Conservation (phyloP, 2,113 vertebrate species). For the Pteropus alecto region DNA sequence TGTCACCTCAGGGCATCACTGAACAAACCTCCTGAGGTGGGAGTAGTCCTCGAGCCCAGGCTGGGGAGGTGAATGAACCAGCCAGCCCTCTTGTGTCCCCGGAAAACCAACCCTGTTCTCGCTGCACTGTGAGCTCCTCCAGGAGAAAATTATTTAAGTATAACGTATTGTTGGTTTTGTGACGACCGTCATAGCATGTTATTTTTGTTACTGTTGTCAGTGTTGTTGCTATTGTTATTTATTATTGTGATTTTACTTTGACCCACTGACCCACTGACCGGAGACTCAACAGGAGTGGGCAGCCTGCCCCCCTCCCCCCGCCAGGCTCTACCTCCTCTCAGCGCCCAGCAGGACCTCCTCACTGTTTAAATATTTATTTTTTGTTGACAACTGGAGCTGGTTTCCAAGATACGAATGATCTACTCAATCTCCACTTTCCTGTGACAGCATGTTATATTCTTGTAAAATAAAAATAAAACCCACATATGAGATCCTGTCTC, state of each 20-base stretch:
- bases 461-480: conserved; percentile 76
- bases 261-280: neutral
- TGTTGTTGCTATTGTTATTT: conserved; percentile 71
- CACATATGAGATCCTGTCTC: neutral
- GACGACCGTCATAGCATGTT: neutral
- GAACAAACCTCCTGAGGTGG: neutral
- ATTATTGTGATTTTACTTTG: conserved; percentile 24
- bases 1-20: neutral
- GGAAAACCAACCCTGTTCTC: neutral
- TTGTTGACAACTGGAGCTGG: conserved; percentile 79
- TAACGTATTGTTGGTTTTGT: neutral
- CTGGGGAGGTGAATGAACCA: neutral
- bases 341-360: conserved; percentile 43
- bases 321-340: conserved; percentile 55
- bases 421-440: conserved; percentile 30
- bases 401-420: conserved; percentile 41
- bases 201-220: conserved; percentile 2
- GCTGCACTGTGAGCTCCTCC: conserved; percentile 40
- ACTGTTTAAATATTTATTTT: conserved; percentile 79
- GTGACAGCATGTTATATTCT: conserved; percentile 34
- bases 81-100: neutral
- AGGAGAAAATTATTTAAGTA: conserved; percentile 54
- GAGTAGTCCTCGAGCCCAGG: neutral
- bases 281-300: neutral
- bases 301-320: neutral